Percentiles rank a stretch among this genome's conserved stretches.
These are phyloP conservation scores for Fabriciana adippe DNA, from an alignment of 2,888 invertebrate genomes.

Conservation along the genomic window DNA sequence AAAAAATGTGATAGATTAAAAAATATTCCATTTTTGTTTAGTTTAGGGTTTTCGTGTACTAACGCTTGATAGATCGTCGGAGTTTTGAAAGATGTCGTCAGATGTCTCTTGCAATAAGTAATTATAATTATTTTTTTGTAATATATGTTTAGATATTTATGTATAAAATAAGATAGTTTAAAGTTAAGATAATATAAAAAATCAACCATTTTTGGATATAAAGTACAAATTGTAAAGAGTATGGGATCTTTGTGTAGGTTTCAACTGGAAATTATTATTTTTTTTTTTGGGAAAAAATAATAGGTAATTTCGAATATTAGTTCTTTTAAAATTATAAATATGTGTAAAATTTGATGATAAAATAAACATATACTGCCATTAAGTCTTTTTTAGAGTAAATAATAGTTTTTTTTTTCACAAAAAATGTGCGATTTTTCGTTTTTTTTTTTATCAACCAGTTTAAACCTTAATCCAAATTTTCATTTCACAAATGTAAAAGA, in stretches of 20 bases:
- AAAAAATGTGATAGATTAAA: slow-evolving; percentile 68
- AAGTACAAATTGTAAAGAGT: slow-evolving; percentile 35
- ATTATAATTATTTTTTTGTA: slow-evolving; percentile 55
- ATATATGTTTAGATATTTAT: slow-evolving; percentile 63
- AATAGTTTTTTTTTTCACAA: background rate
- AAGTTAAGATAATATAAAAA: slow-evolving; percentile 6
- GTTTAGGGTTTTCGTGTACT: slow-evolving; percentile 42
- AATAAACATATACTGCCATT: slow-evolving; percentile 19
- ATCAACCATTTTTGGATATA: slow-evolving; percentile 28
- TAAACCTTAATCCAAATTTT: slow-evolving; percentile 1
- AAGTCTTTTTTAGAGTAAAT: slow-evolving; percentile 19
- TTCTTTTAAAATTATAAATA: background rate
- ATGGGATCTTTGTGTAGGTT: slow-evolving; percentile 26
- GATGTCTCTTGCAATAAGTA: slow-evolving; percentile 74
- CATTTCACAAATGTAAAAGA: slow-evolving; percentile 21
- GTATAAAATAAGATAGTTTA: slow-evolving; percentile 51
- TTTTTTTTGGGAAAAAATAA: background rate
- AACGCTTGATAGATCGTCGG: slow-evolving; percentile 21
- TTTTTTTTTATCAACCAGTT: slow-evolving; percentile 8
- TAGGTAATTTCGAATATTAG: no score
- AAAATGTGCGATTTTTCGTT: background rate
- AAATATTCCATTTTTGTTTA: slow-evolving; percentile 75
- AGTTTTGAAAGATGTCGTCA: slow-evolving; percentile 37
- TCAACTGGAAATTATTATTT: slow-evolving; percentile 22
- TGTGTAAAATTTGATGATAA: background rate